Base-by-base conservation (phyloP, 2,888 invertebrate species). In the Ditylenchus weischeri region DNA sequence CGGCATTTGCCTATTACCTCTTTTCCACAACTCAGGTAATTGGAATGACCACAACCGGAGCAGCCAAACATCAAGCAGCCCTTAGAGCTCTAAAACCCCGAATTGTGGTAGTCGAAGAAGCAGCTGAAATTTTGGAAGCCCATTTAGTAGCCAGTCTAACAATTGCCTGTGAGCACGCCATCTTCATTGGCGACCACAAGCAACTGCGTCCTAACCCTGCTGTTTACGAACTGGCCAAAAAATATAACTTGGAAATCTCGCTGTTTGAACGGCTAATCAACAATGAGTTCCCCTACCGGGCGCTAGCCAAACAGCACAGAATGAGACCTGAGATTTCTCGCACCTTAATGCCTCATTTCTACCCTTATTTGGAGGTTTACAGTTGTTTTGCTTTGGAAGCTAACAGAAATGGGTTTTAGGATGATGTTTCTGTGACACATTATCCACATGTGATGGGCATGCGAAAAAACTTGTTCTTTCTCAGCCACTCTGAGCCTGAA, bases 171-270 rank as follows among this genome's bases (percentile, higher is more conserved):
- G 86, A 92, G 81, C 92, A 93, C 83, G 86, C 91, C 0, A 90
- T 93, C 78, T 86, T 92, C 19, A 90, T 92, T 71, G 92, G 91
- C 57, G 91, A 92, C 83, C 91, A 92, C 82, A 88, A 90, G 81
- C 92, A 92, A 80, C 85, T 92, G 0, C 86, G 88, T 43, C 92
- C 91, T 0, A 87, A 87, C 35, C 88, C 89, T 0, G 88, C 89
- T 0, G 89, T 88, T 69, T 90, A 88, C 83, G 63, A 70, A 5
- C 61, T 91, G 65, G 89, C 88, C 0, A 87, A 85, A 76, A 83
- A 88, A 48, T 89, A 87, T 80, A 87, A 89, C 54, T 83, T 91
- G 65, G 90, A 90, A 71, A 85, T 91, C 58, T 91, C 91, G 0
- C 85, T 92, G 1, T 91, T 91, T 84, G 91, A 71, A 50, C 60